Evolutionary conservation across 2,797 vertebrate genomes (phyloP).

Genomic region (Chiroxiphia lanceolata): DNA sequence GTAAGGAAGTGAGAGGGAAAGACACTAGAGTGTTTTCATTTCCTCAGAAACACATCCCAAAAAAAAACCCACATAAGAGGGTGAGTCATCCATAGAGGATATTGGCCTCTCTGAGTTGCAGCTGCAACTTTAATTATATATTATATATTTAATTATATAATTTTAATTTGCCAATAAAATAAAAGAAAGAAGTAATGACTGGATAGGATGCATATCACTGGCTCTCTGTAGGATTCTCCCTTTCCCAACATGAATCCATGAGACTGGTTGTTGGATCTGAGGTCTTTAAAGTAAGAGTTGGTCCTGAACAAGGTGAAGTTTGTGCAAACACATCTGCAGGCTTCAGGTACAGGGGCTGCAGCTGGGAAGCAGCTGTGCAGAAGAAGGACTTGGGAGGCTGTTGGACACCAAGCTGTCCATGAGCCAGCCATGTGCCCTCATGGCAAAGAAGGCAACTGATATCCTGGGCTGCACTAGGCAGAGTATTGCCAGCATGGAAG

Average conservation of each 20-base stretch:
- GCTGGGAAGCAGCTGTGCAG: neutral
- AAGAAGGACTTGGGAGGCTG: neutral
- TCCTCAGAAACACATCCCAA: neutral
- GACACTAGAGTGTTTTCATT: neutral
- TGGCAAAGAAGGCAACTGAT: neutral
- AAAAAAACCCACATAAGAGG: neutral
- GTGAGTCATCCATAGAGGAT: slow-evolving; percentile 18
- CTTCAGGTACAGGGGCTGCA: neutral
- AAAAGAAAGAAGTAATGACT: neutral
- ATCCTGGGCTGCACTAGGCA: neutral
- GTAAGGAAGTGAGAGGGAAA: neutral
- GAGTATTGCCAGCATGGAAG: neutral
- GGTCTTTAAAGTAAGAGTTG: neutral
- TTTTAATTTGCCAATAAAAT: neutral
- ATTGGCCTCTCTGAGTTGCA: neutral
- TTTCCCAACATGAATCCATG: neutral
- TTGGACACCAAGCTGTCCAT: neutral
- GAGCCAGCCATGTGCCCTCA: neutral
- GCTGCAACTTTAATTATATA: slow-evolving; percentile 19
- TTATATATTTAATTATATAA: slow-evolving; percentile 10
- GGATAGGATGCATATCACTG: neutral
- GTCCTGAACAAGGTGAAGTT: neutral
- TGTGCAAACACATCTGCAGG: neutral
- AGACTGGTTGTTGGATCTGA: neutral
- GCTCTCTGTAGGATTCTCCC: neutral